These are phyloP conservation scores for Pelobates fuscus DNA, from an alignment of 2,113 vertebrate species.

Conservation along the genomic window DNA sequence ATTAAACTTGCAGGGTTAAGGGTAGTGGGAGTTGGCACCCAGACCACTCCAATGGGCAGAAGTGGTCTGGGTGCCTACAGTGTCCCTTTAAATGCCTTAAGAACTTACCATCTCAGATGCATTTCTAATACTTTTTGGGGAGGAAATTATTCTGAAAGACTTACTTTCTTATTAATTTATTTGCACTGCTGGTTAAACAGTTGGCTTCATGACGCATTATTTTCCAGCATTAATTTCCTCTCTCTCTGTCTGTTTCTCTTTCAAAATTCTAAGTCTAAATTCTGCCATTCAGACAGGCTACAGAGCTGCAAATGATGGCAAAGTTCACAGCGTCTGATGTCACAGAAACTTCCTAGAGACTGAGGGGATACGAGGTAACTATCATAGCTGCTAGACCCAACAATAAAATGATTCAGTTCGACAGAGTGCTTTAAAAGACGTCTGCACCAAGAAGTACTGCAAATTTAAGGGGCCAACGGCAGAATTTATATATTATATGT, in stretches of 20 bases:
- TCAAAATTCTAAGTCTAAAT: conserved; percentile 18
- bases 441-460: too few species aligned
- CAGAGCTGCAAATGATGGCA: not conserved
- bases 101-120: too few species aligned
- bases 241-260: not conserved
- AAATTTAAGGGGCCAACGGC: too few species aligned
- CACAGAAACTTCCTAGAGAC: conserved; percentile 23
- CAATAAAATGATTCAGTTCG: conserved; percentile 27
- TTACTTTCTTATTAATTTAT: too few species aligned
- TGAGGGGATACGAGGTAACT: conserved; percentile 42
- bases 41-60: too few species aligned
- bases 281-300: conserved; percentile 25
- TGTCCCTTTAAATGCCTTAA: too few species aligned
- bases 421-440: not conserved
- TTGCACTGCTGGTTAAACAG: conserved; percentile 18
- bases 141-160: too few species aligned
- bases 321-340: conserved; percentile 37
- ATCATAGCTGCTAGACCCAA: not conserved
- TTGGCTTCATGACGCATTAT: conserved; percentile 9
- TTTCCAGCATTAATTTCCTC: conserved; percentile 26
- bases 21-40: too few species aligned
- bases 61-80: too few species aligned
- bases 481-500: too few species aligned
- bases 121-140: too few species aligned
- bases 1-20: too few species aligned